Base-by-base conservation (phyloP, 2,113 vertebrate species). In the Seriola rivoliana region DNA sequence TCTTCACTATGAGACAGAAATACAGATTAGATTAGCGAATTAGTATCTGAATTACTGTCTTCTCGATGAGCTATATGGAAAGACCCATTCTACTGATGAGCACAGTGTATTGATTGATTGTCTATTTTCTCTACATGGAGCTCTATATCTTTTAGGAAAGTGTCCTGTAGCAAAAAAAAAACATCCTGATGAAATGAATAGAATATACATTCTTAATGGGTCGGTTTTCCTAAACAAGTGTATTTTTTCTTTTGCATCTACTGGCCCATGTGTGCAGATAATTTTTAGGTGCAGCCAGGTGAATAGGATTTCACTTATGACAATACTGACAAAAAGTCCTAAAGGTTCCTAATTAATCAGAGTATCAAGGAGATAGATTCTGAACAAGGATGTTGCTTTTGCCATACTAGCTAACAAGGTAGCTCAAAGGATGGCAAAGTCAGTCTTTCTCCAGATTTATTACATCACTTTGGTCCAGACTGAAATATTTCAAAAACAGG, bases 21-120 rank as follows among this genome's bases (percentile, higher is more conserved):
- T 17, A 13, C 55, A 78, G 58, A 70, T 72, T 50, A 57, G 67
- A 72, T 74, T 60, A 70, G 81, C 76, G 71, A 78, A 75, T 86
- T 70, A 75, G 23, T 65, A 63, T 84, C 67, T 19, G 63, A 29
- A 29, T 29, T 44, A 23, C 63, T 54, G 38, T 67, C 9, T 59
- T 59, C 48, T 23, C 12, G 8, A 9, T 32, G 32, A 62, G 21
- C 55, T 23, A 62, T 58, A 42, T 42, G 44, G 65, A 54, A 42
- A 55, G 25, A 58, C 19, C 3, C 8, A 29, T 36, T 23, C 32
- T 42, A 11, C n/a, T 58, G 46, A 42, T 58, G 42, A 52, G 32
- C 21, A 7, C 42, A 3, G 5, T 16, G 19, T 42, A 17, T 4
- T 46, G 19, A 42, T 2, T 42, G 29, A 29, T 2, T 29, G 6